These are phyloP conservation scores for Gonioctena quinquepunctata DNA, from an alignment of 1,140 invertebrate genomes.

Conservation along the genomic window DNA sequence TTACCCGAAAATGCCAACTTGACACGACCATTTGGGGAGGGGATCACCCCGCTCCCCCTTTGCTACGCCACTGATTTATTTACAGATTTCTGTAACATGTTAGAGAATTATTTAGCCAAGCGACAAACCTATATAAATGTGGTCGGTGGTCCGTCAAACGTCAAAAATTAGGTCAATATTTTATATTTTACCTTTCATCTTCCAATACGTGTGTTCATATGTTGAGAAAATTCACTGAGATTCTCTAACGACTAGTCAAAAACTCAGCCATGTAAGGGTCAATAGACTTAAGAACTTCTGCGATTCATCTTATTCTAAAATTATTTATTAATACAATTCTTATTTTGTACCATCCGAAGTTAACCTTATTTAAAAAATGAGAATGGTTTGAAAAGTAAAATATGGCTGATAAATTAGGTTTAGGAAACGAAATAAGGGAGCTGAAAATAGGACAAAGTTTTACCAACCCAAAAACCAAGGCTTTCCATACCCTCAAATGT, in stretches of 20 bases:
- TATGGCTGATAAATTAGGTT: slow-evolving; percentile 75
- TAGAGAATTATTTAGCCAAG: no score
- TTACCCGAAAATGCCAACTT: no score
- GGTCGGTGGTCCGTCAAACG: no score
- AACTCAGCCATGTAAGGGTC: not conserved
- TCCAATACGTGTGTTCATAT: slow-evolving; percentile 52
- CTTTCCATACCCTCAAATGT: slow-evolving; percentile 89
- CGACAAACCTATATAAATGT: no score
- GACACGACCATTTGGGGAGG: no score
- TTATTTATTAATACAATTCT: not conserved
- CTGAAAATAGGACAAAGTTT: slow-evolving; percentile 84
- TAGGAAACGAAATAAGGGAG: slow-evolving; percentile 77
- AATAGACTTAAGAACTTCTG: not conserved
- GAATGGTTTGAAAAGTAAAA: slow-evolving; percentile 36
- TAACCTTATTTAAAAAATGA: slow-evolving; percentile 6
- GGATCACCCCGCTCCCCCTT: no score
- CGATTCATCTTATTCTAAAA: not conserved
- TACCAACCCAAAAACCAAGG: slow-evolving; percentile 68
- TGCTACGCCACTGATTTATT: no score
- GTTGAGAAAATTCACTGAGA: no score
- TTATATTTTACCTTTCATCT: slow-evolving; percentile 27
- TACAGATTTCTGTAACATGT: no score
- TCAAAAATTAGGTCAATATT: slow-evolving; percentile 52
- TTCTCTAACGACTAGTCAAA: not conserved
- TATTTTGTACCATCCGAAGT: not conserved